These are phyloP conservation scores for Pyrochroa serraticornis DNA, from an alignment of 2,888 invertebrate species.

Conservation along the genomic window DNA sequence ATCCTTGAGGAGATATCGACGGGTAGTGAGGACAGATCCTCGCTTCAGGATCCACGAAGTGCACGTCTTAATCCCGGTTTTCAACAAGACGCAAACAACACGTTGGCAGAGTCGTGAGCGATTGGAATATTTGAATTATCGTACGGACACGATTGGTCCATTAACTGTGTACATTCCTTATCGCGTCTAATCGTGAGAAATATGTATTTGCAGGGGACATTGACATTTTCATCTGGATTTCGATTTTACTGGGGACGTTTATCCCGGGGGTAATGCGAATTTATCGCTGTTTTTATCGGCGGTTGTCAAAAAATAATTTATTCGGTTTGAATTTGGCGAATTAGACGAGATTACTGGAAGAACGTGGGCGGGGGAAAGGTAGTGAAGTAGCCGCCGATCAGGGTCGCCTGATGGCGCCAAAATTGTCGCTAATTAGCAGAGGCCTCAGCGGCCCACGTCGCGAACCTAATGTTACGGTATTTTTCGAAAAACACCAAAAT, in stretches of 20 bases:
- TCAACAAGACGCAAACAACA: too few species aligned
- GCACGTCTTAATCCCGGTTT: too few species aligned
- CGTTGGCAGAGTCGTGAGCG: constrained; percentile 27
- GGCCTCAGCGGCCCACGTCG: too few species aligned
- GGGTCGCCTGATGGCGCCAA: constrained; percentile 4
- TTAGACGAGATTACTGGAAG: not conserved
- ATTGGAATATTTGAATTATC: constrained; percentile 38
- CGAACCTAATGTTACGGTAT: too few species aligned
- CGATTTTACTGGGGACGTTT: constrained; percentile 1
- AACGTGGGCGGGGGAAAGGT: constrained; percentile 1
- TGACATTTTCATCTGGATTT: constrained; percentile 24
- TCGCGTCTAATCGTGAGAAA: constrained; percentile 33
- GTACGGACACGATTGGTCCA: constrained; percentile 37
- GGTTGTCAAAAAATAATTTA: not conserved
- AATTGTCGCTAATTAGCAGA: not conserved
- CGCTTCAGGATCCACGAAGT: too few species aligned
- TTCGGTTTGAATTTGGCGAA: not conserved
- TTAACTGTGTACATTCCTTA: constrained; percentile 34
- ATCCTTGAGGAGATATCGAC: too few species aligned
- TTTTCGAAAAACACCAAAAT: too few species aligned
- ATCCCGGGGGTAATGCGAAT: too few species aligned
- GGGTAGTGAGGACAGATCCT: too few species aligned
- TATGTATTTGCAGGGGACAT: constrained; percentile 32
- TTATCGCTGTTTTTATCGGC: constrained; percentile 2
- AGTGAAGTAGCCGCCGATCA: not conserved